Base-by-base conservation (phyloP, 92 coral and sea anemone genomes). In the Porites lobata region DNA sequence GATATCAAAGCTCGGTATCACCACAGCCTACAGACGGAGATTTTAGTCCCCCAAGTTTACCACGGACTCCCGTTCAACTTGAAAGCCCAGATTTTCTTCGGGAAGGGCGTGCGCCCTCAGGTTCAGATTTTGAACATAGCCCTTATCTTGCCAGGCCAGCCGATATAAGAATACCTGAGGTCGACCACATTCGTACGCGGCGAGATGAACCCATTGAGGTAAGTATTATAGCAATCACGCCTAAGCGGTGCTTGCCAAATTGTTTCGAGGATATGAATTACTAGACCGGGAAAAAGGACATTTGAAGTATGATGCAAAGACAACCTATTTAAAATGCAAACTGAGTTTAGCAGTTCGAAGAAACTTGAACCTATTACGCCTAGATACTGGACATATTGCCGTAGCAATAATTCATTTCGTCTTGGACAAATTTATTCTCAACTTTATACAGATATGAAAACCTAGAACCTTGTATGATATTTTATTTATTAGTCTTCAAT, bases 131-230 rank as follows among this genome's bases (percentile, higher is more conserved):
- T 69, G 89, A 87, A n/a, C 75, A 24, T 8, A 93, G 93, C 77
- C 93, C 96, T 4, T 43, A 50, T 61, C 91, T 72, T 69, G 93
- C 95, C 20, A 80, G 80, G 71, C 72, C 29, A 13, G 88, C 75
- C 43, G 87, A 90, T 50, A 90, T 92, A 14, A 89, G 65, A 10
- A 77, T 93, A 74, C 89, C 89, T 9, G 96, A 93, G 50, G 74
- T 86, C 4, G 90, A 92, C 66, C 88, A 20, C 22, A n/a, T 73
- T 21, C 54, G 65, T 66, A 67, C 62, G 14, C 82, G 52, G 18
- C 76, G 7, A 9, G 64, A 69, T 13, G 84, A 90, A 8, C 81
- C 81, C 5, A 91, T 91, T 20, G 18, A 38, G 69, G 94, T 91
- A 47, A 54, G 80, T 87, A 75, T 1, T 50, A 38, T 38, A 4